A percentile compares a stretch with the other conserved stretches of the same genome.
These are phyloP conservation scores for Ganaspis brasiliensis DNA, from an alignment of 2,888 invertebrate genomes.

Conservation along the genomic window DNA sequence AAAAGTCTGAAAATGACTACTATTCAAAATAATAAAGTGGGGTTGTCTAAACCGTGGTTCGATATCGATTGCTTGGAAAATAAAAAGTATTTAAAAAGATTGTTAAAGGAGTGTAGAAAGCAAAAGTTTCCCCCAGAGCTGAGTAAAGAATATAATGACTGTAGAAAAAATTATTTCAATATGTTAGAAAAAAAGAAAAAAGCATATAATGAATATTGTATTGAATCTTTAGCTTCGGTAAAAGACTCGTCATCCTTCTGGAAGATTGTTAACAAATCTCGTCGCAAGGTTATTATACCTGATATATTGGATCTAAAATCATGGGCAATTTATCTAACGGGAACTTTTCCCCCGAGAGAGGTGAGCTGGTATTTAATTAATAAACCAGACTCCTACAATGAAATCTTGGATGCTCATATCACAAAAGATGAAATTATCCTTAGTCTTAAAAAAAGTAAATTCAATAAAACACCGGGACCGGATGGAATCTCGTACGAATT, in stretches of 20 bases:
- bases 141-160: neutral
- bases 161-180: neutral
- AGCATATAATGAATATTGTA: neutral
- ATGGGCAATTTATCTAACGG: neutral
- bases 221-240: neutral
- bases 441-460: conserved; percentile 8
- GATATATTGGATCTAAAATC: neutral
- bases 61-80: neutral
- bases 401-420: neutral
- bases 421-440: neutral
- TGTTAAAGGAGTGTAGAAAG: conserved; percentile 11
- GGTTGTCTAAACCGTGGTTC: neutral
- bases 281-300: neutral
- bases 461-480: neutral
- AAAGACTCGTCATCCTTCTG: conserved; percentile 1
- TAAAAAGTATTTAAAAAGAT: neutral
- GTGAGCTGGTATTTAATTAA: neutral
- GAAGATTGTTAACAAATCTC: neutral
- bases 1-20: neutral
- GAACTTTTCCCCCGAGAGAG: neutral
- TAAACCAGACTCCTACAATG: neutral
- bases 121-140: neutral
- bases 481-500: conserved; percentile 9
- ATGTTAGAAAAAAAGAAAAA: conserved; percentile 12
- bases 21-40: neutral